These are phyloP conservation scores for Sebastes nivosus DNA, from an alignment of 2,797 vertebrate species.

Conservation along the genomic window DNA sequence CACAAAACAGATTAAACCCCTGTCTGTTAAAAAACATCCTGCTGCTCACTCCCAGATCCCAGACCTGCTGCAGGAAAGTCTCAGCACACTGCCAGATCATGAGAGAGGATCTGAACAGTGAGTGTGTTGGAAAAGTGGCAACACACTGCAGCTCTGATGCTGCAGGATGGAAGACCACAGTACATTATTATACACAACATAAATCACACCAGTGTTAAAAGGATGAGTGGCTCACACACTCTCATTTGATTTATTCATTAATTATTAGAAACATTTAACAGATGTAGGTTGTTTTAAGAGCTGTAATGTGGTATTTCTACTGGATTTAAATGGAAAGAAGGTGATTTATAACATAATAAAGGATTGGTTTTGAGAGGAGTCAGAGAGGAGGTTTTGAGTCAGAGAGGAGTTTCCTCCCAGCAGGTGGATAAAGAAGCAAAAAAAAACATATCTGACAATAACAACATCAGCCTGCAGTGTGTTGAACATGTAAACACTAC, in stretches of 20 bases:
- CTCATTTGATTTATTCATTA: neutral
- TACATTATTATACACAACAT: neutral
- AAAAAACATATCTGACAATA: neutral
- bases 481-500: slow-evolving; percentile 23
- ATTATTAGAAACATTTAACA: slow-evolving; percentile 6
- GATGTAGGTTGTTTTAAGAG: neutral
- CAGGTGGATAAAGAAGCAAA: slow-evolving; percentile 8
- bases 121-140: slow-evolving; percentile 64
- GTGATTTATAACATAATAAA: neutral
- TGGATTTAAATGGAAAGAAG: neutral
- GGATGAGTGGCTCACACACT: neutral
- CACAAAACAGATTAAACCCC: slow-evolving; percentile 38
- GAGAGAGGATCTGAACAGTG: slow-evolving; percentile 4
- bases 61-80: slow-evolving; percentile 38
- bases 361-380: neutral
- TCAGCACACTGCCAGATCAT: slow-evolving; percentile 28
- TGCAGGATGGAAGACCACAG: neutral
- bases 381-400: neutral
- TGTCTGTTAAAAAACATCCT: neutral
- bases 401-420: neutral
- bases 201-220: neutral
- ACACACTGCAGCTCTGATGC: slow-evolving; percentile 34
- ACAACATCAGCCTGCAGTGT: neutral
- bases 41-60: neutral
- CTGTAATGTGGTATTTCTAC: neutral